phyloP scores from a whole-genome alignment of 2,797 vertebrate genomes.

The Paramormyrops hopkinsi region DNA sequence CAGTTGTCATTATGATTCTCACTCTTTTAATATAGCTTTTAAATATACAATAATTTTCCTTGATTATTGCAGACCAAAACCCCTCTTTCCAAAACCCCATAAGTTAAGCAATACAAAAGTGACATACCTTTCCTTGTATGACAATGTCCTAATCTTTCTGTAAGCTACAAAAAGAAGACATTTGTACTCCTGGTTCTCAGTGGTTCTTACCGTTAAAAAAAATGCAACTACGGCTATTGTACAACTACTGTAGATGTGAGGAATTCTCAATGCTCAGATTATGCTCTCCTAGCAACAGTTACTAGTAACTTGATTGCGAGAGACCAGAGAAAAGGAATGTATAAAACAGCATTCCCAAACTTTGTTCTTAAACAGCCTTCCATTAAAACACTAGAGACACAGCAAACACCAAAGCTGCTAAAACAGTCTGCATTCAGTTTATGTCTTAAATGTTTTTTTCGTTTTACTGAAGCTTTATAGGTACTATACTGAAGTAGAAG shows the following conservation, averaged over 20 bases:
- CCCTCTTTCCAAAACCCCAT: not conserved
- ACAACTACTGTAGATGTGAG: not conserved
- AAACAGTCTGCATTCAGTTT: not conserved
- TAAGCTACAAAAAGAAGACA: not conserved
- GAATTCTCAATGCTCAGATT: constrained; percentile 32
- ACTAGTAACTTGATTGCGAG: constrained; percentile 19
- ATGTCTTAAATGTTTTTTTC: not conserved
- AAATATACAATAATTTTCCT: not conserved
- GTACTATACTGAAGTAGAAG: not conserved
- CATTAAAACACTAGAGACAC: not conserved
- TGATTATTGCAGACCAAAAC: not conserved
- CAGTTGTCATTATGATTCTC: not conserved
- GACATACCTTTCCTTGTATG: not conserved
- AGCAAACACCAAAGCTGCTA: not conserved
- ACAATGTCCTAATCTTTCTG: not conserved
- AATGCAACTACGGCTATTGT: not conserved
- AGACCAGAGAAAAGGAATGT: not conserved
- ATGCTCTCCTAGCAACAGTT: constrained; percentile 31
- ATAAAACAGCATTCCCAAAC: not conserved
- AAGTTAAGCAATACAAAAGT: not conserved
- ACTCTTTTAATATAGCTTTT: not conserved
- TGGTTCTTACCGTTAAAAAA: not conserved
- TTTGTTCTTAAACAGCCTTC: not conserved
- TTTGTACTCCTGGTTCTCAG: not conserved
- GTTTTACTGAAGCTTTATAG: constrained; percentile 9